Conservation (phyloP, 2,113 vertebrate species). For the Neolamprologus sp. region DNA sequence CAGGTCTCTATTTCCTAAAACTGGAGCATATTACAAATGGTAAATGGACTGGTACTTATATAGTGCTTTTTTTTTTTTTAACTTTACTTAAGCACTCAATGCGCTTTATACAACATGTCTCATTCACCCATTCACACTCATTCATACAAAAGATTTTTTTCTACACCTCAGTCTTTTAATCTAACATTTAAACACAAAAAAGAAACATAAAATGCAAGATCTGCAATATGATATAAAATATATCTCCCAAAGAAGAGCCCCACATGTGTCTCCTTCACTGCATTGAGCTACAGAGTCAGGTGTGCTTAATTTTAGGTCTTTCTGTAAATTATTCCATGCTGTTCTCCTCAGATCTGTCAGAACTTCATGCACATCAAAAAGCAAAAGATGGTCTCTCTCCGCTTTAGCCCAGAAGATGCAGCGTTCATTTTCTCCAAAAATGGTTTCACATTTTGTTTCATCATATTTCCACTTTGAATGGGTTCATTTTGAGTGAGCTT, state of each 20-base stretch:
- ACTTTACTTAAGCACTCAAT: fast-evolving
- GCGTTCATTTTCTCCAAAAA: not conserved
- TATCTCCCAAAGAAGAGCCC: not conserved
- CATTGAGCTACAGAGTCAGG: not conserved
- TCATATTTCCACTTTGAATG: not conserved
- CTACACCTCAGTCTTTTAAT: not conserved
- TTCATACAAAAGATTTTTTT: not conserved
- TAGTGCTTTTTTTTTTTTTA: fast-evolving
- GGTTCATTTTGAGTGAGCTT: not conserved
- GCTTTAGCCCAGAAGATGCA: fast-evolving
- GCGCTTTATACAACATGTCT: not conserved
- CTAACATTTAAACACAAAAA: not conserved
- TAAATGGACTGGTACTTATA: not conserved
- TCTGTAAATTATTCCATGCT: not conserved
- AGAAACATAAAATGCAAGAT: not conserved
- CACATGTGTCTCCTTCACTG: not conserved
- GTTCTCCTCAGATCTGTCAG: not conserved
- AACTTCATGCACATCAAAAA: not conserved
- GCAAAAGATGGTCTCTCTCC: not conserved
- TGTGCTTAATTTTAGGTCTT: not conserved
- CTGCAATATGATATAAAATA: not conserved
- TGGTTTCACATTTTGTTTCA: not conserved
- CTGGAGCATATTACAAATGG: not conserved
- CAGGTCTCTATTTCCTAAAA: not conserved
- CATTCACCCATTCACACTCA: not conserved